Evolutionary conservation across 2,888 invertebrate genomes (phyloP).

Genomic region (Lithophane socia): DNA sequence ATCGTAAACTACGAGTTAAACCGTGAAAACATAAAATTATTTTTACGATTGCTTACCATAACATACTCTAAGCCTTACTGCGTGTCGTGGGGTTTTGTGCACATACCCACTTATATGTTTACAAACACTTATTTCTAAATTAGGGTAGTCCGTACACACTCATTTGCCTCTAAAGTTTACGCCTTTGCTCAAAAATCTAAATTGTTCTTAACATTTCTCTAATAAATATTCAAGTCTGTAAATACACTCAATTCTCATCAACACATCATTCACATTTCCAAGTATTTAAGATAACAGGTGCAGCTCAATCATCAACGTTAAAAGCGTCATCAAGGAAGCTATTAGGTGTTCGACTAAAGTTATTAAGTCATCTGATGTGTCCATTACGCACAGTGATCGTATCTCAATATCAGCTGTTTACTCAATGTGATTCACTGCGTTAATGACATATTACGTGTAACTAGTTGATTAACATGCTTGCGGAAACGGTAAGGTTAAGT

Average conservation of each 20-base stretch:
- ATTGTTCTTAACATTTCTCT: not conserved
- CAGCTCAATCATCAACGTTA: constrained; percentile 16
- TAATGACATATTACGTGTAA: constrained; percentile 54
- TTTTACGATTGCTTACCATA: constrained; percentile 5
- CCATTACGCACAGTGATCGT: constrained; percentile 28
- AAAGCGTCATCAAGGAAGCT: constrained; percentile 46
- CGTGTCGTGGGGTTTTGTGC: not conserved
- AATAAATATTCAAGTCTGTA: not conserved
- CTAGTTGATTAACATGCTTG: constrained; percentile 33
- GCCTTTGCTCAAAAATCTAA: not conserved
- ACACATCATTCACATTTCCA: constrained; percentile 31
- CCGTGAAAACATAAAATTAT: constrained; percentile 28
- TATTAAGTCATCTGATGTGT: constrained; percentile 51
- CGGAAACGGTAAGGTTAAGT: constrained; percentile 46
- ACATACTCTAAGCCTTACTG: not conserved
- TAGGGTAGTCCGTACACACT: too few species aligned
- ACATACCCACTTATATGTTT: constrained; percentile 8
- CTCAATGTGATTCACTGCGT: constrained; percentile 56
- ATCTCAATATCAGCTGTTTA: constrained; percentile 48
- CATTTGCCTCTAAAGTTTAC: not conserved
- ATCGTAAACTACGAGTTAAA: constrained; percentile 27
- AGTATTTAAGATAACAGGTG: constrained; percentile 38
- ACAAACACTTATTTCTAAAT: constrained; percentile 35
- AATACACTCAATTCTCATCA: constrained; percentile 1
- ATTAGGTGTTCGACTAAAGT: constrained; percentile 30